These are phyloP conservation scores for Dipodomys spectabilis DNA, from an alignment of 2,113 vertebrate genomes.

Conservation along the genomic window DNA sequence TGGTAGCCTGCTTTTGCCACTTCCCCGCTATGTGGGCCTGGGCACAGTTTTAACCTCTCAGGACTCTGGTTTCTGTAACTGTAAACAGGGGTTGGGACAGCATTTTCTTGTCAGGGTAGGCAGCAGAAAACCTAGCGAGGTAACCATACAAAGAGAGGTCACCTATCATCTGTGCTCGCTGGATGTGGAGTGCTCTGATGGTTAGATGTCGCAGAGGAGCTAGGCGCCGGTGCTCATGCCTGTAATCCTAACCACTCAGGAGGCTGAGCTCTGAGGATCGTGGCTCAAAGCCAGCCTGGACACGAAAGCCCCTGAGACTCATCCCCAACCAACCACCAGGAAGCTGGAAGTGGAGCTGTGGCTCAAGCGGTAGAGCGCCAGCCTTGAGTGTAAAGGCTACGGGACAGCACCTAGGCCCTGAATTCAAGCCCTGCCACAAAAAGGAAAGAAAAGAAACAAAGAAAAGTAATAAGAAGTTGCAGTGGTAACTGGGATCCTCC, in stretches of 20 bases:
- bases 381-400: too few species aligned
- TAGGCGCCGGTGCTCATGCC: too few species aligned
- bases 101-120: background rate
- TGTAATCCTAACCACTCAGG: too few species aligned
- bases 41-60: background rate
- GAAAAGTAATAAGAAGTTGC: too few species aligned
- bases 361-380: too few species aligned
- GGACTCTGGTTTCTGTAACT: background rate
- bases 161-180: accelerated
- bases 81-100: background rate
- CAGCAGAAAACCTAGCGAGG: background rate
- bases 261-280: too few species aligned
- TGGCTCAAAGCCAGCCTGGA: background rate
- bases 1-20: background rate
- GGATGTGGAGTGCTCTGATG: accelerated
- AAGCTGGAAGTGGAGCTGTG: too few species aligned
- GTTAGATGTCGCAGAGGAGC: background rate
- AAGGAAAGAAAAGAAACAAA: too few species aligned
- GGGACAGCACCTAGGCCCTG: background rate
- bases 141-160: background rate
- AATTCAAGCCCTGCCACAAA: too few species aligned
- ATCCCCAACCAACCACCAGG: too few species aligned
- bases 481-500: too few species aligned
- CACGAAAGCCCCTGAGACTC: too few species aligned
- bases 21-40: background rate